These are phyloP conservation scores for Wiebesia pumilae DNA, from an alignment of 1,140 invertebrate species.

Conservation along the genomic window DNA sequence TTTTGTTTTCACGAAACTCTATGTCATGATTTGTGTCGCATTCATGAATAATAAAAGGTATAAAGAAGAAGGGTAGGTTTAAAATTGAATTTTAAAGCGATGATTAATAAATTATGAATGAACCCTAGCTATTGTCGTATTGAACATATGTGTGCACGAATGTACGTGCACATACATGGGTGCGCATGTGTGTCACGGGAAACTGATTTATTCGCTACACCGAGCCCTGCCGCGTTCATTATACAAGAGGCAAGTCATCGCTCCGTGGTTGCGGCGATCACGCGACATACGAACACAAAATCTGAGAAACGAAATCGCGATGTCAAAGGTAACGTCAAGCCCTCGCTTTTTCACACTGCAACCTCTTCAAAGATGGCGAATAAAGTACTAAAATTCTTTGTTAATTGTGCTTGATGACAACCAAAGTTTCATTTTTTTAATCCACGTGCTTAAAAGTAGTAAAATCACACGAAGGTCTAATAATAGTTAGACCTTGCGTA, in stretches of 20 bases:
- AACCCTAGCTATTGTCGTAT: not conserved
- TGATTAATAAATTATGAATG: constrained; percentile 45
- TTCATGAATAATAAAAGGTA: not conserved
- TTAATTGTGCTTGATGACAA: constrained; percentile 42
- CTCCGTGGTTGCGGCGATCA: constrained; percentile 33
- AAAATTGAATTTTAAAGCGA: constrained; percentile 27
- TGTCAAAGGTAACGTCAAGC: not conserved
- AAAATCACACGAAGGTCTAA: not conserved
- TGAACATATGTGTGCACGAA: not conserved
- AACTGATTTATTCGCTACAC: constrained; percentile 46
- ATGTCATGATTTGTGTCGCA: not conserved
- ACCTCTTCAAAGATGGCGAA: not conserved
- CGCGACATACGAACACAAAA: constrained; percentile 44
- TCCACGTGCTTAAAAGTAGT: not conserved
- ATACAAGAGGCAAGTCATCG: constrained; percentile 47
- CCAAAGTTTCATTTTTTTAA: constrained; percentile 29
- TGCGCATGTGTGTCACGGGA: constrained; percentile 10
- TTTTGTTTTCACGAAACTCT: not conserved
- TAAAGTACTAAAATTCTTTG: constrained; percentile 22
- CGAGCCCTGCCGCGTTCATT: constrained; percentile 11
- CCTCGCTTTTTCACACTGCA: not conserved
- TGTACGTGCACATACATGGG: not conserved
- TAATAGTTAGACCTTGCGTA: not conserved
- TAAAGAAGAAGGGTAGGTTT: not conserved
- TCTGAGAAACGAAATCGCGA: constrained; percentile 43